Base-by-base conservation (phyloP, 2,113 vertebrate genomes). In the Odocoileus hemionus region DNA sequence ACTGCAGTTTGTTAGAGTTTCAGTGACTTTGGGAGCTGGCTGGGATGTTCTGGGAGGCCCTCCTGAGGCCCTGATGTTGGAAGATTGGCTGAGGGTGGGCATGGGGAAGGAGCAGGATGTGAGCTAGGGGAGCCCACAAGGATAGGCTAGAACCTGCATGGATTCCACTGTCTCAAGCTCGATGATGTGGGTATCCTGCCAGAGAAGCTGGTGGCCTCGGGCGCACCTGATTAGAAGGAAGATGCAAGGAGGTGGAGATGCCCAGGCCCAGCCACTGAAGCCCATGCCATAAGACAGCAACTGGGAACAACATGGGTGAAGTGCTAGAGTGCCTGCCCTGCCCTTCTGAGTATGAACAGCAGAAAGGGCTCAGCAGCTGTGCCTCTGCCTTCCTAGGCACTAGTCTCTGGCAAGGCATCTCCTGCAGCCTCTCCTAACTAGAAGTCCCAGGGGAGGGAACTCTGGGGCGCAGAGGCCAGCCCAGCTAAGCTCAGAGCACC, bases 271-370 rank as follows among this genome's bases (percentile, higher is more conserved):
- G 64, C 25, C 47, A 55, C 43, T 21, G 39, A n/a, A 19, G 28
- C 50, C 26, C 28, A 23, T 3, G 16, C 23, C 2, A 8, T 19
- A n/a, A 50, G 70, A 43, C n/a, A 54, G 26, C 1, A 33, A 21
- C 43, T 0, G 1, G 47, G 7, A 36, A n/a, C 7, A 8, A 45
- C 6, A 16, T 28, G 45, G 4, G 36, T 25, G 11, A 50, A 19
- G 25, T 58, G 26, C 1, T 16, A n/a, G 47, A 47, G 57, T 11
- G 14, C 39, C 55, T 93, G 61, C 43, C n/a, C 26, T 6, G 47
- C 9, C 19, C 33, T 74, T 78, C 79, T 26, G 17, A 85, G 13
- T 15, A 3, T 25, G 28, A 74, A 78, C 16, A 12, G 15, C 30
- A 12, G 39, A 33, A 39, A 25, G 3, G 36, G 25, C 36, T 28